A percentile compares a stretch with the other conserved stretches of the same genome.
Evolutionary conservation across 2,113 vertebrate species (phyloP).

Genomic region (Cheirogaleus medius): DNA sequence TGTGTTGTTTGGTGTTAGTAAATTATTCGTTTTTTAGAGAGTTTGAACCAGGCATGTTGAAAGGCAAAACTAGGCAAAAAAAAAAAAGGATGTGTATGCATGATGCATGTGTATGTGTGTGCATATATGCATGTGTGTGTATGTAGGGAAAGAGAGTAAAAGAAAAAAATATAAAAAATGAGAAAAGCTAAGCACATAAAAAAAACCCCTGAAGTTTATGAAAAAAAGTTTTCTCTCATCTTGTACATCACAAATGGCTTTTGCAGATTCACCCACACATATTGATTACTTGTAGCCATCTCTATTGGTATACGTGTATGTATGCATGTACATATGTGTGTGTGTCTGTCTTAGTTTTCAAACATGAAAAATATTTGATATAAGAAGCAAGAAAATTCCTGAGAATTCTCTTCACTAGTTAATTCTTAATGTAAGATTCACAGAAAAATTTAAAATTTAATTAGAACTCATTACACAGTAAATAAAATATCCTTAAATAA

Average conservation of each 20-base stretch:
- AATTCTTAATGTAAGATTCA: constrained; percentile 78
- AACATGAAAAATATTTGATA: constrained; percentile 38
- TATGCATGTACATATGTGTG: not conserved
- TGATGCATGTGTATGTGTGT: too few species aligned
- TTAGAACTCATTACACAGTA: constrained; percentile 85
- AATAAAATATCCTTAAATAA: constrained; percentile 91
- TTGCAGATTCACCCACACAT: constrained; percentile 47
- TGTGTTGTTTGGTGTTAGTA: constrained; percentile 82
- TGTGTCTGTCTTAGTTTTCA: not conserved
- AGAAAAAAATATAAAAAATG: not conserved
- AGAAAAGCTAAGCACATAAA: constrained; percentile 14
- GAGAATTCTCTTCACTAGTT: constrained; percentile 61
- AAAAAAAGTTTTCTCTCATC: constrained; percentile 30
- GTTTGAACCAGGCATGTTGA: constrained; percentile 68
- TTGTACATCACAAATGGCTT: constrained; percentile 31
- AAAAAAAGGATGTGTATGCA: not conserved
- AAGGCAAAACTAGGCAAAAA: constrained; percentile 65
- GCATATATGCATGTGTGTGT: not conserved
- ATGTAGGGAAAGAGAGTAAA: not conserved
- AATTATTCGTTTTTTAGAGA: constrained; percentile 83
- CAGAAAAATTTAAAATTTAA: constrained; percentile 85
- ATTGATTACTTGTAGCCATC: constrained; percentile 73
- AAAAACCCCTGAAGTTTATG: constrained; percentile 33
- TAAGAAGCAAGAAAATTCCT: constrained; percentile 62
- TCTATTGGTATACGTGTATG: not conserved